A percentile compares a stretch with the other conserved stretches of the same genome.
phyloP scores from a whole-genome alignment of 2,888 invertebrate genomes.

The Drosophila pseudotakahashii region DNA sequence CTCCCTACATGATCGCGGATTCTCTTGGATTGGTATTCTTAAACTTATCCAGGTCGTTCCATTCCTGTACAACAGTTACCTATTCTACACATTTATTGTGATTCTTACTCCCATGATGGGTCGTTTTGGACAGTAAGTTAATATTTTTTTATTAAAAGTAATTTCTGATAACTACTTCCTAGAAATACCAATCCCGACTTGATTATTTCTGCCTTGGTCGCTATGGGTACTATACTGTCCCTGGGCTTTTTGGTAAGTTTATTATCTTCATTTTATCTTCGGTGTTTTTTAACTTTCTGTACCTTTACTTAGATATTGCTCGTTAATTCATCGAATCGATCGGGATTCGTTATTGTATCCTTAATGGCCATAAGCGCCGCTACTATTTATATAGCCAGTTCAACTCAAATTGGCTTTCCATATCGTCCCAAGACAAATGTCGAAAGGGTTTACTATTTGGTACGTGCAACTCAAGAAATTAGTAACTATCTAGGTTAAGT shows the following conservation, averaged over 20 bases:
- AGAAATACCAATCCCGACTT: slow-evolving; percentile 85
- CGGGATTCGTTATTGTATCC: slow-evolving; percentile 43
- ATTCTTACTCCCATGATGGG: slow-evolving; percentile 83
- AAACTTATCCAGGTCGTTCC: slow-evolving; percentile 83
- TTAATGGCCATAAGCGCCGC: slow-evolving; percentile 34
- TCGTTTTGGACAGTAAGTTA: slow-evolving; percentile 78
- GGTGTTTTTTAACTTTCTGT: too few species aligned
- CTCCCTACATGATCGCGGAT: slow-evolving; percentile 69
- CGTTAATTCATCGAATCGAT: slow-evolving; percentile 53
- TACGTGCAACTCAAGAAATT: too few species aligned
- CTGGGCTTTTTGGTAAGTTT: slow-evolving; percentile 80
- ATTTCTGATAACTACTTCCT: not conserved
- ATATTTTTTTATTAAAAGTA: too few species aligned
- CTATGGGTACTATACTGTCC: slow-evolving; percentile 75
- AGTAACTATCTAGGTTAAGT: too few species aligned
- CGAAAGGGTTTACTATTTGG: slow-evolving; percentile 84
- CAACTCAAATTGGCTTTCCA: slow-evolving; percentile 86
- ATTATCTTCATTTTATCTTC: accelerated
- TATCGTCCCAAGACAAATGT: slow-evolving; percentile 85
- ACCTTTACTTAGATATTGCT: slow-evolving; percentile 38
- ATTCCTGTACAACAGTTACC: slow-evolving; percentile 84
- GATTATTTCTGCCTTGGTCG: slow-evolving; percentile 84
- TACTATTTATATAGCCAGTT: slow-evolving; percentile 53
- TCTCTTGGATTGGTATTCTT: slow-evolving; percentile 71
- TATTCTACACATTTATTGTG: slow-evolving; percentile 84